These are phyloP conservation scores for Pseudochirops cupreus DNA, from an alignment of 2,797 vertebrate species.

Conservation along the genomic window DNA sequence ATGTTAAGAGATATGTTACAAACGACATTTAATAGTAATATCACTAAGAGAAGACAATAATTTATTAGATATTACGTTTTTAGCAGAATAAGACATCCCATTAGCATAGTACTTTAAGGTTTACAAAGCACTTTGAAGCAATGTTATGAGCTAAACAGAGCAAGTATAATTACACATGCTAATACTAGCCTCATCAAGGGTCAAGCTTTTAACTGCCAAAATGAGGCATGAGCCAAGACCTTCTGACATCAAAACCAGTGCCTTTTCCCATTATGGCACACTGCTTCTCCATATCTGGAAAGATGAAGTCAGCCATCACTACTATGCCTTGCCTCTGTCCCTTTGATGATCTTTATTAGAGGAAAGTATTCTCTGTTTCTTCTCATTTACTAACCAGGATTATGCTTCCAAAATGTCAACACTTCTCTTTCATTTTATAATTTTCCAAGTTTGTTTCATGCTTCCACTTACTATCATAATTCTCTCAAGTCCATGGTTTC, in stretches of 20 bases:
- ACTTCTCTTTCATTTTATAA: background rate
- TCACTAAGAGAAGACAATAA: background rate
- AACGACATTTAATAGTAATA: background rate
- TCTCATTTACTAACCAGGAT: background rate
- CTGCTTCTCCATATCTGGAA: background rate
- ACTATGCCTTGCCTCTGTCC: background rate
- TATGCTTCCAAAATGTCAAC: background rate
- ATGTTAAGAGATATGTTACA: background rate
- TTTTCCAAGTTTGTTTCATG: background rate
- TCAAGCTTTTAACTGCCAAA: background rate
- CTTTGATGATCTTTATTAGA: background rate
- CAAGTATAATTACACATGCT: background rate
- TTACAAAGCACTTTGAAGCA: background rate
- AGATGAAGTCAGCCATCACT: background rate
- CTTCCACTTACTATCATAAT: background rate
- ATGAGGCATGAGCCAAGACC: background rate
- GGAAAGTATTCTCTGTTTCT: background rate
- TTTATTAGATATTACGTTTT: background rate
- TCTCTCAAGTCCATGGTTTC: background rate
- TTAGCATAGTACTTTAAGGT: background rate
- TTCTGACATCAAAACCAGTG: background rate
- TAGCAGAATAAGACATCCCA: background rate
- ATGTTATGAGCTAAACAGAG: background rate
- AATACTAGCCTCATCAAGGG: background rate
- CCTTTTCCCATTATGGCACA: background rate